Base-by-base conservation (phyloP, 1,140 invertebrate species). In the Laodelphax striatellus region DNA sequence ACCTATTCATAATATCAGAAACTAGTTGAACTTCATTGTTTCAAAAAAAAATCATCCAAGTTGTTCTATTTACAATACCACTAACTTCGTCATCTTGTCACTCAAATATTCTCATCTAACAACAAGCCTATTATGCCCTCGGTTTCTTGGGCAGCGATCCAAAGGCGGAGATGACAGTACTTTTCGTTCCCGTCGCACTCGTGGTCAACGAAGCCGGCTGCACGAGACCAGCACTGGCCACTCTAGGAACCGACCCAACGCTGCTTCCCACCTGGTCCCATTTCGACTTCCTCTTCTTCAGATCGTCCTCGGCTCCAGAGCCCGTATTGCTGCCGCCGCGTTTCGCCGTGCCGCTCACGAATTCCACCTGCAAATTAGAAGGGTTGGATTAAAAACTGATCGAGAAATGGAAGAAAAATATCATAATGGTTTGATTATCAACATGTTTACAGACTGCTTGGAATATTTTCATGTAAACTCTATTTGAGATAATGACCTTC, bases 101-200 rank as follows among this genome's bases (percentile, higher is more conserved):
- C 24, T 28, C 24, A 38, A 38, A 5, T 13, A 38, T 11, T 38
- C 34, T 5, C 10, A 38, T 38, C 34, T 5, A 1, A 28, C 34
- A 38, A 5, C 34, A 38, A 28, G 34, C 10, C 34, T 11, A 58
- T 74, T 77, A 81, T 63, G 78, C 70, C 73, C 81, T 77, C 50
- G 77, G 74, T 78, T 92, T 94, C 68, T 91, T 92, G 31, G 87
- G 86, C 65, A 93, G 75, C 8, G 88, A 87, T 24, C 90, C 90
- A 79, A 92, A 92, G 38, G 90, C 89, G 34, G 88, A 91, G 67
- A 94, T 92, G 46, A 90, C 82, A 5, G 88, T 92, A 14, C 88
- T 82, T 72, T 92, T 94, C 9, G 90, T 90, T 43, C 88, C 88
- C 4, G 88, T 88, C 1, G 82, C 83, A 38, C 82, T 83, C 21